Conservation (phyloP, 2,888 invertebrate genomes). For the Euspilapteryx auroguttella region DNA sequence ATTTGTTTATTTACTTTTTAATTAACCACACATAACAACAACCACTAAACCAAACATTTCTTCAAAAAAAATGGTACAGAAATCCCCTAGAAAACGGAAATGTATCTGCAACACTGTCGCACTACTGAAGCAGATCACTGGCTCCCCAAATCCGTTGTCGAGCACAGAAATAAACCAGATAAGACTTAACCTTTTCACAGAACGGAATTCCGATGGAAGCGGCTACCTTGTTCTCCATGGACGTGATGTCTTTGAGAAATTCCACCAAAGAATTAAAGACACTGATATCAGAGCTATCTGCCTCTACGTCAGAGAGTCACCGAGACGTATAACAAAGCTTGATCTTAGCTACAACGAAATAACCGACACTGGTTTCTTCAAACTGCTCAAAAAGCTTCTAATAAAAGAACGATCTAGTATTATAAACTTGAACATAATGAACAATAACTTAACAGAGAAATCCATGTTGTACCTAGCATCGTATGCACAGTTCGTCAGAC, state of each 20-base stretch:
- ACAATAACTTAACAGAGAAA: slow-evolving; percentile 47
- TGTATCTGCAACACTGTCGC: slow-evolving; percentile 23
- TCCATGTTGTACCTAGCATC: slow-evolving; percentile 34
- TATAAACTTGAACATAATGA: slow-evolving; percentile 55
- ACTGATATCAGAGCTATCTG: slow-evolving; percentile 49
- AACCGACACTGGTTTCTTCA: slow-evolving; percentile 46
- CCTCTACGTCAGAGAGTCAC: slow-evolving; percentile 38
- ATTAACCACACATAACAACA: too few species aligned
- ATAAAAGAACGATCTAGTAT: slow-evolving; percentile 44
- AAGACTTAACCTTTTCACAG: slow-evolving; percentile 34
- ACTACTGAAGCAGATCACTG: slow-evolving; percentile 25
- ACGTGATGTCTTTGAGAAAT: slow-evolving; percentile 43
- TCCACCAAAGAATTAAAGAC: slow-evolving; percentile 37
- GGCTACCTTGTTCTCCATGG: slow-evolving; percentile 52
- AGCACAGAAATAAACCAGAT: slow-evolving; percentile 24
- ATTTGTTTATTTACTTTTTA: too few species aligned
- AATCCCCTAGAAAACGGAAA: too few species aligned
- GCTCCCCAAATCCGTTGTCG: slow-evolving; percentile 13
- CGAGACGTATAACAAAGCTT: slow-evolving; percentile 40
- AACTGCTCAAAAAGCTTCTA: slow-evolving; percentile 36
- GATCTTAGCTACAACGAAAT: slow-evolving; percentile 62
- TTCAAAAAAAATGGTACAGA: too few species aligned
- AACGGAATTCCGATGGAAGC: slow-evolving; percentile 57
- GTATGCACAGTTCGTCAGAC: slow-evolving; percentile 30
- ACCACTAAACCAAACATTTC: too few species aligned